Percentiles rank a stretch among this genome's conserved stretches.
Conservation (phyloP, 2,113 vertebrate species). For the Zosterops pallidus region DNA sequence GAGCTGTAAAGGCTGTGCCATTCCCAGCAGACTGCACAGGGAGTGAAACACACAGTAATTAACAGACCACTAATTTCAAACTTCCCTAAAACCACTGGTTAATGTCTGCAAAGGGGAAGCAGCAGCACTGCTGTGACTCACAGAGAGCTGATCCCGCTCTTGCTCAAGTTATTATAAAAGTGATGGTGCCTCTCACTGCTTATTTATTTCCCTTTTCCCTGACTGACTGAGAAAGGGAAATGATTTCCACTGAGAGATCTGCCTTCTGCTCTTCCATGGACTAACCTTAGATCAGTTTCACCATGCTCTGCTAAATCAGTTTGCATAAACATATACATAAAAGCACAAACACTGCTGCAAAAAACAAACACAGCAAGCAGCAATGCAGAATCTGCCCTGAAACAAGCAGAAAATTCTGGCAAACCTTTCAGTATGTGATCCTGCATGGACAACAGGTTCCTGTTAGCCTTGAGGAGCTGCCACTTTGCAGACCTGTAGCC, state of each 20-base stretch:
- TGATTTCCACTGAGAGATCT: not conserved
- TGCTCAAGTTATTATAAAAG: not conserved
- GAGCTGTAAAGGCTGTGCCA: not conserved
- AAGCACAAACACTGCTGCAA: not conserved
- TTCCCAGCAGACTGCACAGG: not conserved
- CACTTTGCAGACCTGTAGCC: not conserved
- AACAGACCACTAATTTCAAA: slow-evolving; percentile 34
- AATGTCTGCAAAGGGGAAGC: not conserved
- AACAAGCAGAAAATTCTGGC: not conserved
- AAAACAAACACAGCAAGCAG: not conserved
- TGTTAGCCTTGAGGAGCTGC: not conserved
- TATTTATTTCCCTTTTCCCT: not conserved
- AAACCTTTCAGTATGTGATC: rapidly evolving
- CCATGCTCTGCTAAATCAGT: not conserved
- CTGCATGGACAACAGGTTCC: not conserved
- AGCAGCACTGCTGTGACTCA: not conserved
- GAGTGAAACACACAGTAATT: not conserved
- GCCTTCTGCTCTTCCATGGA: not conserved
- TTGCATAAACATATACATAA: not conserved
- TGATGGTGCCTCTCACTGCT: not conserved
- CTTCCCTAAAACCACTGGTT: slow-evolving; percentile 20
- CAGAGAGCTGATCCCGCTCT: not conserved
- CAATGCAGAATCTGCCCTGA: not conserved
- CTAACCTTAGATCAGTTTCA: not conserved
- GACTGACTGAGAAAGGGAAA: not conserved